These are phyloP conservation scores for Pristiophorus japonicus DNA, from an alignment of 2,113 vertebrate species.

Conservation along the genomic window DNA sequence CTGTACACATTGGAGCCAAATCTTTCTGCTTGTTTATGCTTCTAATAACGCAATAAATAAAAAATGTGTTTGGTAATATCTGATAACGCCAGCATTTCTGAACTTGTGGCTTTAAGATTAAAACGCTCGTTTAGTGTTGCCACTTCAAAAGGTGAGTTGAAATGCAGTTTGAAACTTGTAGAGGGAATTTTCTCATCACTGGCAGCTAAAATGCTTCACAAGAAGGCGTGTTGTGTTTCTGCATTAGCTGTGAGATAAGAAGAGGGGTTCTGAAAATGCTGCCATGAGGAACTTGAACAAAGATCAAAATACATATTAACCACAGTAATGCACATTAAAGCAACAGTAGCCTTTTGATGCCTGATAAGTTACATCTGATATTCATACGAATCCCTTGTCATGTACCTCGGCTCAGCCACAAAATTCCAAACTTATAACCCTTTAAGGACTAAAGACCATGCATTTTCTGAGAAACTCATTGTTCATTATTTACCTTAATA, in stretches of 20 bases:
- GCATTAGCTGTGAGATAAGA: neutral
- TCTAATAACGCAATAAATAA: neutral
- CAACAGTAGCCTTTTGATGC: no score
- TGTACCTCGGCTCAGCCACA: neutral
- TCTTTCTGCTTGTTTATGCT: neutral
- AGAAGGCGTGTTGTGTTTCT: slow-evolving; percentile 8
- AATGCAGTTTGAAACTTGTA: no score
- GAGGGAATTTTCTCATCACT: no score
- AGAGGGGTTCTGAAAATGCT: neutral
- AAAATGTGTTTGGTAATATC: neutral
- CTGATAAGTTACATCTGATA: neutral
- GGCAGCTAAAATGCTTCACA: neutral
- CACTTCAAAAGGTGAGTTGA: neutral
- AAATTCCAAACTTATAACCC: neutral
- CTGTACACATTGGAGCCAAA: neutral
- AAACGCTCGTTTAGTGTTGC: neutral
- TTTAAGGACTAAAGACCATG: neutral
- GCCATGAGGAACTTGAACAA: neutral
- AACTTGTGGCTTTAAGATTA: slow-evolving; percentile 3
- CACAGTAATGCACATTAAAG: slow-evolving; percentile 18
- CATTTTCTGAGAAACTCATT: neutral
- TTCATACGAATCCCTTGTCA: neutral
- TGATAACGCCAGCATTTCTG: neutral
- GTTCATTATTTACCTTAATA: neutral
- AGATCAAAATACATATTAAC: slow-evolving; percentile 22